These are phyloP conservation scores for Cheilosia urbana DNA, from an alignment of 2,888 invertebrate species.

Conservation along the genomic window DNA sequence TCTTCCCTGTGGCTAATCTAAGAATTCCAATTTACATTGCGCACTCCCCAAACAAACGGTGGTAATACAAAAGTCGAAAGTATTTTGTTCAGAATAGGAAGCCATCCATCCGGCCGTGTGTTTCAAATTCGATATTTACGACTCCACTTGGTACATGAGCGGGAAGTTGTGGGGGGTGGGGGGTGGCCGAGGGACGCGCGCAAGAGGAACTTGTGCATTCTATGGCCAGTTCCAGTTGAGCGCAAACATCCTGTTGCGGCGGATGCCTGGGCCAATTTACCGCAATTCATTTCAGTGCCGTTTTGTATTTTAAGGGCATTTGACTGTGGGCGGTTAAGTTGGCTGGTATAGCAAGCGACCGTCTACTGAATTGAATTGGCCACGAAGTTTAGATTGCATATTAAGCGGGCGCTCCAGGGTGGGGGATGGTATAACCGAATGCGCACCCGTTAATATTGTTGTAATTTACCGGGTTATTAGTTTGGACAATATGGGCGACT, in stretches of 20 bases:
- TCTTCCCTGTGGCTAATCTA: not conserved
- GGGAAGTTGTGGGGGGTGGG: too few relatives aligned
- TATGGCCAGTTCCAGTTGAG: constrained; percentile 66
- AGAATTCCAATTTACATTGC: not conserved
- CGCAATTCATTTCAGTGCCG: constrained; percentile 68
- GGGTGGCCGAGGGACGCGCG: not conserved
- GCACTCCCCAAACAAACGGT: constrained; percentile 12
- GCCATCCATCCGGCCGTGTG: constrained; percentile 17
- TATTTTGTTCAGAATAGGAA: constrained; percentile 6
- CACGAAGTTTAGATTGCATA: constrained; percentile 50
- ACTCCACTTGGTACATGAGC: not conserved
- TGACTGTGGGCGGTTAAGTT: constrained; percentile 26
- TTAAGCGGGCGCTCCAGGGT: constrained; percentile 21
- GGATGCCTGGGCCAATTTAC: constrained; percentile 72
- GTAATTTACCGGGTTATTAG: constrained; percentile 75
- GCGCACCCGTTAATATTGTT: constrained; percentile 43
- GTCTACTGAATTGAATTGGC: constrained; percentile 34
- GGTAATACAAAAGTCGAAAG: constrained; percentile 16
- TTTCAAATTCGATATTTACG: constrained; percentile 16
- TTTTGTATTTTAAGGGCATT: constrained; percentile 71
- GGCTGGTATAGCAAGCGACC: not conserved
- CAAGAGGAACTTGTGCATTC: constrained; percentile 37
- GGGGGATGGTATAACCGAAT: constrained; percentile 34
- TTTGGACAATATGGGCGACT: constrained; percentile 69
- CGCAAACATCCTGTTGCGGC: constrained; percentile 74